These are phyloP conservation scores for Hydrolagus affinis DNA, from an alignment of 2,113 vertebrate genomes.

Conservation along the genomic window DNA sequence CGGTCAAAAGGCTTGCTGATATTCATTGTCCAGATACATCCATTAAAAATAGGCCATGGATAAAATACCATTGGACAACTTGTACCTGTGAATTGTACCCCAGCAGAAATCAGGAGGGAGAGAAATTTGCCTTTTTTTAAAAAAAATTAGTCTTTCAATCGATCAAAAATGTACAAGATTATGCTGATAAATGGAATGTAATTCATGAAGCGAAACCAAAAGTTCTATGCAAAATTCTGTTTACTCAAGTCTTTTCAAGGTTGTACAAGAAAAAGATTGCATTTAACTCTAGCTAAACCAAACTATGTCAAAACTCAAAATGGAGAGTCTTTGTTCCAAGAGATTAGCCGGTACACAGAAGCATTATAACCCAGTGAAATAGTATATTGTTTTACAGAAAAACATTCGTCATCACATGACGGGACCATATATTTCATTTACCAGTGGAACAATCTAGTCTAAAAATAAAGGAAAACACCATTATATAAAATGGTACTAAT, in stretches of 20 bases:
- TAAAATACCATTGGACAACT: too few species aligned
- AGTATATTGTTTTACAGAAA: not conserved
- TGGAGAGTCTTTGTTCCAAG: not conserved
- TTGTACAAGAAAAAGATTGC: not conserved
- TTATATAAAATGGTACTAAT: not conserved
- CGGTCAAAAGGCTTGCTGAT: too few species aligned
- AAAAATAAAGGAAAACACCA: not conserved
- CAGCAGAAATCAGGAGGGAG: too few species aligned
- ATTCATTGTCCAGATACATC: too few species aligned
- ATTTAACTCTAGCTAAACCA: not conserved
- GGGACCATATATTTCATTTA: not conserved
- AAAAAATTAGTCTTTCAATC: not conserved
- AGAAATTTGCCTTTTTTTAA: too few species aligned
- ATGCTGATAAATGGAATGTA: not conserved
- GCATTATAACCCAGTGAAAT: not conserved
- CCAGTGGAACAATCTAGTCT: not conserved
- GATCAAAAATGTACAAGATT: not conserved
- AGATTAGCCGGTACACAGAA: not conserved
- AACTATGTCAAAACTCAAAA: not conserved
- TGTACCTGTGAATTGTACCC: too few species aligned
- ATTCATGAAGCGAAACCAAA: too few species aligned
- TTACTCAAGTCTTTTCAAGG: not conserved
- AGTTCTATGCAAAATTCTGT: not conserved
- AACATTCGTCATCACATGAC: not conserved
- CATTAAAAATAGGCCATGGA: too few species aligned